Conservation (phyloP, 2,113 vertebrate species). For the Rhea pennata region DNA sequence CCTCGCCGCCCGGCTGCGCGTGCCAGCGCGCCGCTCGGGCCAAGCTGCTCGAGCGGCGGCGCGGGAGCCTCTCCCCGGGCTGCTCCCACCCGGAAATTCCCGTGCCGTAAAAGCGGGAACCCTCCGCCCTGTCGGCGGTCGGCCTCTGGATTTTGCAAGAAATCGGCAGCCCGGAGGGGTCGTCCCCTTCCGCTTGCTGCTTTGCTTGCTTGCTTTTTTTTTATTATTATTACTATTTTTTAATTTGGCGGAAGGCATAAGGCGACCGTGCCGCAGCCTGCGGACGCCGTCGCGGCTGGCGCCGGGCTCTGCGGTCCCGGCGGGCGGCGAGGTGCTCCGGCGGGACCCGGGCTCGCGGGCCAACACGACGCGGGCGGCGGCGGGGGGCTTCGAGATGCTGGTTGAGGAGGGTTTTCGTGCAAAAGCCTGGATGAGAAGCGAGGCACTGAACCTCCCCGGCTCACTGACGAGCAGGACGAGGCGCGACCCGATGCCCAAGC, state of each 20-base stretch:
- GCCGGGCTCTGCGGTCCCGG: no score
- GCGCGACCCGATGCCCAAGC: neutral
- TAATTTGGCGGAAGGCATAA: neutral
- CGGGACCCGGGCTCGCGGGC: neutral
- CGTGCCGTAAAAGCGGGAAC: no score
- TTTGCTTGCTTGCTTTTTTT: neutral
- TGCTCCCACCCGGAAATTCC: no score
- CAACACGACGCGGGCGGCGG: neutral
- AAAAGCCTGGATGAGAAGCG: neutral
- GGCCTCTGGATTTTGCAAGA: neutral
- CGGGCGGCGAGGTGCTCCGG: neutral
- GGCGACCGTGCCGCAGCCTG: neutral
- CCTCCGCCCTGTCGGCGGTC: no score
- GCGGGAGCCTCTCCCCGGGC: no score
- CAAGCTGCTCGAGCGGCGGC: no score
- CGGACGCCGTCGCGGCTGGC: neutral
- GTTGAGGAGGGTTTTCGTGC: neutral
- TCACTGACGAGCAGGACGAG: neutral
- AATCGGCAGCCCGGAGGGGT: neutral
- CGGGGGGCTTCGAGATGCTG: no score
- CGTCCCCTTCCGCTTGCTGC: neutral
- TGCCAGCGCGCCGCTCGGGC: neutral
- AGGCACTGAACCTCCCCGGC: no score
- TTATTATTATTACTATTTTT: no score
- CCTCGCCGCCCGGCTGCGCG: neutral